Percentiles rank a stretch among this genome's conserved stretches.
These are phyloP conservation scores for Tragelaphus eurycerus DNA, from an alignment of 2,797 vertebrate species.

Conservation along the genomic window DNA sequence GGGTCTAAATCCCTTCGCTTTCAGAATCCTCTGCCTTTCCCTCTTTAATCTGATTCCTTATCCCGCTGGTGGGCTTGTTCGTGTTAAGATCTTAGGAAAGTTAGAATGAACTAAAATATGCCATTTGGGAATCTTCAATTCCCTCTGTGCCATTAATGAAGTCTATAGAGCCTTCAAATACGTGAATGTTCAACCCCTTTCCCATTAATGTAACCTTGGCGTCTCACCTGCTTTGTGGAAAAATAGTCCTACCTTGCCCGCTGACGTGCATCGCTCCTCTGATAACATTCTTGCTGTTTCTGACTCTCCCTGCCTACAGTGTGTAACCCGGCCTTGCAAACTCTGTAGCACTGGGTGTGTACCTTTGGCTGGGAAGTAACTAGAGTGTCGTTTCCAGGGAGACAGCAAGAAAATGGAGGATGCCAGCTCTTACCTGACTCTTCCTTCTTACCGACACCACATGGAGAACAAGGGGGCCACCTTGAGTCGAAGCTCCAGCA, in stretches of 20 bases:
- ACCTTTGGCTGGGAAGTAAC: neutral
- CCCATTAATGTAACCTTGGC: neutral
- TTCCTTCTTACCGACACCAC: constrained; percentile 89
- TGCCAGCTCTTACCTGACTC: constrained; percentile 88
- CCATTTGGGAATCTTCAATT: neutral
- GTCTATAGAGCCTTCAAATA: neutral
- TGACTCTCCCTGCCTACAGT: neutral
- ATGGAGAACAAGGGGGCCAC: constrained; percentile 85
- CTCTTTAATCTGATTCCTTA: neutral
- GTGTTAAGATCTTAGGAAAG: neutral
- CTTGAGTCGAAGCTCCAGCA: constrained; percentile 89
- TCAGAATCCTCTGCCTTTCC: neutral
- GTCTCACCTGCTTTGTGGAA: neutral
- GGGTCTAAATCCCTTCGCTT: neutral
- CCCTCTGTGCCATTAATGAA: neutral
- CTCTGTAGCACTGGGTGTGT: neutral
- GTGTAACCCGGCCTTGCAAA: neutral
- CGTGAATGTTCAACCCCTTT: neutral
- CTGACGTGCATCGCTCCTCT: neutral
- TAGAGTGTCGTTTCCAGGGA: constrained; percentile 84
- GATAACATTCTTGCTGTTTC: neutral
- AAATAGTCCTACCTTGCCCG: neutral
- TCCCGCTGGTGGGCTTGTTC: neutral
- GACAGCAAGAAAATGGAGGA: constrained; percentile 99
- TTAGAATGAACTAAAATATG: neutral